Evolutionary conservation across 2,113 vertebrate genomes (phyloP), one percentile per base, ranked within the genome.

Genomic region (Ivindomyrus marchei): DNA sequence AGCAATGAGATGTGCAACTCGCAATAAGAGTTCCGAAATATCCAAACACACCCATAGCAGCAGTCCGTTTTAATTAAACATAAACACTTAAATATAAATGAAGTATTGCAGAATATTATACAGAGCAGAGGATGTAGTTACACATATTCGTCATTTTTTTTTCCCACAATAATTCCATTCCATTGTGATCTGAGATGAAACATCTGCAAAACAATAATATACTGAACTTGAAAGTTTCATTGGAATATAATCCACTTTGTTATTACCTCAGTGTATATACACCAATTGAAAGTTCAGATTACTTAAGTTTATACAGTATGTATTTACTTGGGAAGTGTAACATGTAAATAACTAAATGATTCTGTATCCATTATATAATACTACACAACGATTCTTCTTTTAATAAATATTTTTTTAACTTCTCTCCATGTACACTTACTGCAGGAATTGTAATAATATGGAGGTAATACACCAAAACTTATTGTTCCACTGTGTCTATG

Each of bases 181-280:
- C 1, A 62, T 90, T 77, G 89, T 93, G 92, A 94, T 93, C 94
- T 95, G 94, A 93, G 92, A 31, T n/a, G 10, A 66, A 27, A 27
- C 11, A 62, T 62, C 7, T 62, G 21, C 24, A 62, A 62, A n/a
- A 62, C 24, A 62, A n/a, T n/a, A 66, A 11, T 27, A 66, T 66
- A 66, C 24, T 66, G 62, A 27, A 27, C 62, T 27, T 66, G 58
- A 58, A n/a, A 58, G 21, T n/a, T 66, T 10, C 24, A 66, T 66
- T 66, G 62, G n/a, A 3, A 27, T 66, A 66, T n/a, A 66, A 66
- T 66, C 5, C 56, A n/a, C 7, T 62, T 58, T 10, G 19, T 66
- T 66, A 66, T 66, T n/a, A 11, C 2, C n/a, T 66, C 62, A 66
- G n/a, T 66, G 24, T 66, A 8, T 27, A 10, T 3, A 27, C 9